Evolutionary conservation across 2,113 vertebrate species (phyloP).

Genomic region (Eretmodus cyanostictus): DNA sequence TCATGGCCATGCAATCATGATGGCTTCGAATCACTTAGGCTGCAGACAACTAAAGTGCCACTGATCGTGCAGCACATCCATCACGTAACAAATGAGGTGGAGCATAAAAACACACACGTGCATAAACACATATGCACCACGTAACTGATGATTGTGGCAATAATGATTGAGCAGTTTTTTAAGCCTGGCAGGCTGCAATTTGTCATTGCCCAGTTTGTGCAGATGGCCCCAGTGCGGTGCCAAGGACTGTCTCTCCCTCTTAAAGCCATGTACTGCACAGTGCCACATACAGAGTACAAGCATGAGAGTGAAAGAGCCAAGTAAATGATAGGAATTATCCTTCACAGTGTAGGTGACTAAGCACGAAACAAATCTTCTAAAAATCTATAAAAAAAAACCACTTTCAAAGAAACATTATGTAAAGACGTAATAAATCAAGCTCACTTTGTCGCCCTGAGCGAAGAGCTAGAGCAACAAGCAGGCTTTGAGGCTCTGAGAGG

Average conservation of each 20-base stretch:
- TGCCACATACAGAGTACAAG: background rate
- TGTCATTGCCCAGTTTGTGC: background rate
- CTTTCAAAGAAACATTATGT: background rate
- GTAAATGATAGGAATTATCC: background rate
- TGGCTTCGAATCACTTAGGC: background rate
- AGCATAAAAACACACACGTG: background rate
- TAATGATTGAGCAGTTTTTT: conserved; percentile 3
- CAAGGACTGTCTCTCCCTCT: background rate
- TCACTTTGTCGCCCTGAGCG: background rate
- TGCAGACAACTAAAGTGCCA: background rate
- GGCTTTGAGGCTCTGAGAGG: background rate
- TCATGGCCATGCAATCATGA: background rate
- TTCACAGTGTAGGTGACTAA: background rate
- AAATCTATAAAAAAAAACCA: background rate
- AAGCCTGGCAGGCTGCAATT: background rate
- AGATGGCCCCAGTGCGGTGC: background rate
- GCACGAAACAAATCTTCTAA: background rate
- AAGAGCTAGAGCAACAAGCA: background rate
- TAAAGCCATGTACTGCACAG: background rate
- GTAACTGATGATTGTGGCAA: background rate
- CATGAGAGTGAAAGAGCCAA: background rate
- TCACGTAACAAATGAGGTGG: background rate
- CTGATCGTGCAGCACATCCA: background rate
- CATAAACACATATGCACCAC: background rate
- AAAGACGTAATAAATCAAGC: background rate